Evolutionary conservation across 2,888 invertebrate species (phyloP), one percentile per base, ranked within the genome.

Genomic region (Coenonympha glycerion): DNA sequence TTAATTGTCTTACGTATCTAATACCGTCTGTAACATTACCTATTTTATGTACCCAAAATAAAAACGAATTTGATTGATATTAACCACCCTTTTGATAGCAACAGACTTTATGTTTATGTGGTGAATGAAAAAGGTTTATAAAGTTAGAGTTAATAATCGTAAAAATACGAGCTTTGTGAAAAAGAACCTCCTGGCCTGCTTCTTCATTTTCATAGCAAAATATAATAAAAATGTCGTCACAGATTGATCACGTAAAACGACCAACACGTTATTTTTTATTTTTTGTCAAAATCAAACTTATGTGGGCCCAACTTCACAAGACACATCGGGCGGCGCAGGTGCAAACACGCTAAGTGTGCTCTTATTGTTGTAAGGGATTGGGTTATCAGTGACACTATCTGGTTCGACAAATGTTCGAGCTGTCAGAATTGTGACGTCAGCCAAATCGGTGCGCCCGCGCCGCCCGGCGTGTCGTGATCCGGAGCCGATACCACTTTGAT

Each of bases 361-460:
- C 82, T 82, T 76, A 86, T 87, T 86, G 85, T 87, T 84, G 76
- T 83, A 82, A 83, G 82, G 85, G 86, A 79, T 84, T 79, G 79
- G 75, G 75, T 86, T 86, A 87, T 87, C 87, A 77, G 76, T 87
- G 87, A 87, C 87, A 86, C 85, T 84, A 87, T 87, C 87, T 86
- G 62, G 71, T 83, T 87, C 87, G 85, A 87, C 82, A 86, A 86
- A 86, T 84, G 84, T 81, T 84, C 78, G 76, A 82, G 77, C 84
- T 87, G 87, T 87, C 87, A 86, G 79, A 82, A 75, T 59, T 78
- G 79, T 87, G 86, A 87, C 85, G 86, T 87, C 86, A 81, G 85
- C 83, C 77, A 79, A 83, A 78, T 68, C 64, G 69, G 62, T 65
- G 53, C 68, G 73, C 70, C 65, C 68, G 72, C 72, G 69, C 65